phyloP scores from a whole-genome alignment of 2,888 invertebrate genomes.

The Heliconius ismenius region DNA sequence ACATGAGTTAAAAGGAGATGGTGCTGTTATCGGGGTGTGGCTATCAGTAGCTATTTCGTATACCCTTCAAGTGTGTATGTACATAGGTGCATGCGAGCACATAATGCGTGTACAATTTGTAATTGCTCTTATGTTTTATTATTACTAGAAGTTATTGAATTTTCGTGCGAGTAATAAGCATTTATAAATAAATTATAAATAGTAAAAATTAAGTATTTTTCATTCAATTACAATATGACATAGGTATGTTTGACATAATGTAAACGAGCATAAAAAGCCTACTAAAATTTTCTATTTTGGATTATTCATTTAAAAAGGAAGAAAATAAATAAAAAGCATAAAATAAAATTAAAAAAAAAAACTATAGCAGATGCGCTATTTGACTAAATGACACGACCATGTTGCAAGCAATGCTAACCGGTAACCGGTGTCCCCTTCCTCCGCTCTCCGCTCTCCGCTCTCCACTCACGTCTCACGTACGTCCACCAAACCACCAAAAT shows the following conservation, averaged over 20 bases:
- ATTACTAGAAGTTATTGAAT: slow-evolving; percentile 16
- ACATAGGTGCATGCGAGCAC: slow-evolving; percentile 65
- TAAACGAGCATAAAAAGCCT: background rate
- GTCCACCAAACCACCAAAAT: slow-evolving; percentile 77
- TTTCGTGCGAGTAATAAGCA: background rate
- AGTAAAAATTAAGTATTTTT: background rate
- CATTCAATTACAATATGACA: background rate
- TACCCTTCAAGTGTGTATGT: slow-evolving; percentile 58
- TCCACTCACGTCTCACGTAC: slow-evolving; percentile 56
- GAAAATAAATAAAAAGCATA: background rate
- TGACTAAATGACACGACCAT: slow-evolving; percentile 49
- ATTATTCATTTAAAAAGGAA: background rate
- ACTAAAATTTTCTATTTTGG: background rate
- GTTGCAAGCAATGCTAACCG: slow-evolving; percentile 58
- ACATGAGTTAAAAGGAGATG: slow-evolving; percentile 62
- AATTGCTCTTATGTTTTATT: slow-evolving; percentile 48
- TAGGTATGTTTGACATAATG: background rate
- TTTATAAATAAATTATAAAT: background rate
- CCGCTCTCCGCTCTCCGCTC: slow-evolving; percentile 58
- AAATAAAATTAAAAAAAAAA: slow-evolving; percentile 4
- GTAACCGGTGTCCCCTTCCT: slow-evolving; percentile 62
- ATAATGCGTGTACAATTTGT: slow-evolving; percentile 48
- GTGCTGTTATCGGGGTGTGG: slow-evolving; percentile 71
- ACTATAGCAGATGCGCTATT: slow-evolving; percentile 44
- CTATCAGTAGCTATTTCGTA: slow-evolving; percentile 69